Evolutionary conservation across 2,113 vertebrate genomes (phyloP).

Genomic region (Caretta caretta): DNA sequence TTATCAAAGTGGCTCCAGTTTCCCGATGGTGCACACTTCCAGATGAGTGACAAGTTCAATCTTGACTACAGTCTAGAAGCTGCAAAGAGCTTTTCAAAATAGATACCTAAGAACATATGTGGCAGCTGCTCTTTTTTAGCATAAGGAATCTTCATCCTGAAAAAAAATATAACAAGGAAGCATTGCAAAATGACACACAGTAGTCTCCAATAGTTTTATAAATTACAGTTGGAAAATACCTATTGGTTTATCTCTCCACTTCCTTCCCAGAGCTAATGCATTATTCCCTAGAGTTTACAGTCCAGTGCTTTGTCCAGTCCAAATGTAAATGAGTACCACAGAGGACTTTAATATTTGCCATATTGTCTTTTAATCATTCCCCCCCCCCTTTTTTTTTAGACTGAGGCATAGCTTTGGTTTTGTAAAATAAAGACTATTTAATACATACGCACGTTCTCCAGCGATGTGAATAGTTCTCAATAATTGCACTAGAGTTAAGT

Average conservation of each 20-base stretch:
- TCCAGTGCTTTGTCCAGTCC: neutral
- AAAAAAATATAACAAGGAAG: neutral
- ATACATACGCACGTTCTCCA: neutral
- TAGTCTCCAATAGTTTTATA: neutral
- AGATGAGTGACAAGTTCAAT: neutral
- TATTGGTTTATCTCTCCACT: neutral
- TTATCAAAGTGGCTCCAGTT: neutral
- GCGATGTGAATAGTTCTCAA: neutral
- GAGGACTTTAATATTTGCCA: neutral
- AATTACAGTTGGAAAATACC: neutral
- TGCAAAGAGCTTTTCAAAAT: neutral
- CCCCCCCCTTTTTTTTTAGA: neutral
- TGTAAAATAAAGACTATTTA: neutral
- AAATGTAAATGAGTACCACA: neutral
- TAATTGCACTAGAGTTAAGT: neutral
- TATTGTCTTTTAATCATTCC: neutral
- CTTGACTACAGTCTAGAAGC: neutral
- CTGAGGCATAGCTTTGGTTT: neutral
- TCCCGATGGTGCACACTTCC: neutral
- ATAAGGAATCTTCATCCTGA: neutral
- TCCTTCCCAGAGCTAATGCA: neutral
- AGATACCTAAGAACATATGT: constrained; percentile 23
- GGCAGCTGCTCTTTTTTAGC: neutral
- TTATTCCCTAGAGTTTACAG: neutral
- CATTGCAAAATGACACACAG: neutral